phyloP scores from a whole-genome alignment of 2,797 vertebrate genomes.

The Nothura maculosa region DNA sequence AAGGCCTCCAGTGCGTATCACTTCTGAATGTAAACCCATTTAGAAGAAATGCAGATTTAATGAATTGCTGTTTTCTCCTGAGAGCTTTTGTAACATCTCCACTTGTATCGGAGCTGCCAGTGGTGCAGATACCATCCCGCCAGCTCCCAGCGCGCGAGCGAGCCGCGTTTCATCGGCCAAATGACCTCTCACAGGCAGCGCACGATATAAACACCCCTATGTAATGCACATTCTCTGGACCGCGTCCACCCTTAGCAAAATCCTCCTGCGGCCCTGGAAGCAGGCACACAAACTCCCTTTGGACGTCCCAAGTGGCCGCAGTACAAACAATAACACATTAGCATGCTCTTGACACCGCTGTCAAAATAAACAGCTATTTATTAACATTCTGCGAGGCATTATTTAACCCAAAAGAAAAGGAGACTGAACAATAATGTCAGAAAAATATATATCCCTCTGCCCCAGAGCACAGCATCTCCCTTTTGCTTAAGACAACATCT shows the following conservation, averaged over 20 bases:
- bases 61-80: background rate
- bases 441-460: slow-evolving; percentile 64
- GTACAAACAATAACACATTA: slow-evolving; percentile 76
- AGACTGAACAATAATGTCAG: slow-evolving; percentile 65
- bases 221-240: slow-evolving; percentile 69
- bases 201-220: slow-evolving; percentile 60
- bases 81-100: slow-evolving; percentile 42
- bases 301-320: slow-evolving; percentile 35
- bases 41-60: background rate
- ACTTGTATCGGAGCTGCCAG: slow-evolving; percentile 48
- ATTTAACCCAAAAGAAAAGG: slow-evolving; percentile 56
- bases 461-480: slow-evolving; percentile 76
- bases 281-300: slow-evolving; percentile 42
- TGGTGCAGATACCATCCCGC: slow-evolving; percentile 56
- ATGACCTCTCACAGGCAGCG: slow-evolving; percentile 45
- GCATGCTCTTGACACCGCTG: slow-evolving; percentile 63
- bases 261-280: slow-evolving; percentile 45
- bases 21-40: background rate
- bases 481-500: slow-evolving; percentile 78
- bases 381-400: slow-evolving; percentile 71
- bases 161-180: slow-evolving; percentile 65
- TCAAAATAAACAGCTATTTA: slow-evolving; percentile 79
- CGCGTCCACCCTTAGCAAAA: slow-evolving; percentile 34
- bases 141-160: slow-evolving; percentile 55
- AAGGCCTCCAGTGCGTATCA: background rate